Percentiles rank a stretch among this genome's conserved stretches.
Conservation (phyloP, 2,888 invertebrate species). For the Pedicia rivosa region DNA sequence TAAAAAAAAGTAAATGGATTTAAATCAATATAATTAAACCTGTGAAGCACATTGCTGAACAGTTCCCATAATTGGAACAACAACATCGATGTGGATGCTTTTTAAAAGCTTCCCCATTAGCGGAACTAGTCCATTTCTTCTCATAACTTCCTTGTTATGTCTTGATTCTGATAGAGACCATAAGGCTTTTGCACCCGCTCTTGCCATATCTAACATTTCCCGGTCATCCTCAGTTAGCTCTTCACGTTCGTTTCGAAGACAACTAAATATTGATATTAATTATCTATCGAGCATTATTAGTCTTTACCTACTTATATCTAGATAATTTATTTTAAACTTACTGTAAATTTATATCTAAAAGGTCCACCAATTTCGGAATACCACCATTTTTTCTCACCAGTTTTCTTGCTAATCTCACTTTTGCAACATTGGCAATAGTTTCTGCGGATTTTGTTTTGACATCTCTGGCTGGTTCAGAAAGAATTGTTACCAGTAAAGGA, state of each 20-base stretch:
- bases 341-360: conserved; percentile 55
- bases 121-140: conserved; percentile 59
- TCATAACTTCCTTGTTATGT: conserved; percentile 64
- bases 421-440: conserved; percentile 78
- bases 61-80: conserved; percentile 76
- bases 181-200: conserved; percentile 68
- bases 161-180: conserved; percentile 76
- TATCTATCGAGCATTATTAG: no score
- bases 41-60: conserved; percentile 70
- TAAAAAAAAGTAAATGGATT: not conserved
- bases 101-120: conserved; percentile 61
- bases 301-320: no score
- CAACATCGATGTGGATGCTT: conserved; percentile 69
- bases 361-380: conserved; percentile 61
- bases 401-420: conserved; percentile 67
- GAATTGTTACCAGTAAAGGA: conserved; percentile 58
- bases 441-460: conserved; percentile 79
- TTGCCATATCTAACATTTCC: conserved; percentile 52
- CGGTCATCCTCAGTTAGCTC: conserved; percentile 43
- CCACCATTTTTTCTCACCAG: conserved; percentile 68
- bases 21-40: conserved; percentile 26
- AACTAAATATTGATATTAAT: no score
- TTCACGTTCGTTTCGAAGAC: conserved; percentile 40
- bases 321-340: no score
- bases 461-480: conserved; percentile 71